Percentiles rank a stretch among this genome's conserved stretches.
phyloP scores from a whole-genome alignment of 2,888 invertebrate genomes.

The Lysandra bellargus region DNA sequence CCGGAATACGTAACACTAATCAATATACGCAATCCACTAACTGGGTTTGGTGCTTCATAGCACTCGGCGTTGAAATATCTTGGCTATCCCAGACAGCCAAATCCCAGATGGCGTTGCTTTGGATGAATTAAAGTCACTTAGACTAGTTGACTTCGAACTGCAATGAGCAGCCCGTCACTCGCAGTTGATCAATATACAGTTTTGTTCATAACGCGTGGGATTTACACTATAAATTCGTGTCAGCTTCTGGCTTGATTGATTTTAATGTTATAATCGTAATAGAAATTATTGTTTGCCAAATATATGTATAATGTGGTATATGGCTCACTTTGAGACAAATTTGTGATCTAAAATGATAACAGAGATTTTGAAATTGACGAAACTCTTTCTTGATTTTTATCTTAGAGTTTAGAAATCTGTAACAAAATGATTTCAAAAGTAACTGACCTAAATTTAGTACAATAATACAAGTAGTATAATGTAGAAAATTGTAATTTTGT shows the following conservation, averaged over 20 bases:
- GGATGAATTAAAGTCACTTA: conserved; percentile 34
- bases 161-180: conserved; percentile 38
- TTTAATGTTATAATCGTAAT: conserved; percentile 1
- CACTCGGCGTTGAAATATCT: conserved; percentile 42
- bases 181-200: conserved; percentile 19
- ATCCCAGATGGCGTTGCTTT: conserved; percentile 36
- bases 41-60: conserved; percentile 37
- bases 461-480: too few relatives aligned
- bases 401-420: too few relatives aligned
- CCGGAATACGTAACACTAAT: conserved; percentile 1
- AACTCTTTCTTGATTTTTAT: too few relatives aligned
- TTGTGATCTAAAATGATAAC: too few relatives aligned
- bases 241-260: not conserved
- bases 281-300: not conserved
- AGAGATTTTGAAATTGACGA: too few relatives aligned
- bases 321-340: not conserved
- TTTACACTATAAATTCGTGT: conserved; percentile 6
- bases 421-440: too few relatives aligned
- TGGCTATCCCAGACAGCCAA: conserved; percentile 59
- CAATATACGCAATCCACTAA: conserved; percentile 17
- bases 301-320: not conserved
- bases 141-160: conserved; percentile 36
- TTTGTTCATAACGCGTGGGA: conserved; percentile 15
- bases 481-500: too few relatives aligned
- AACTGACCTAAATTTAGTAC: too few relatives aligned